These are phyloP conservation scores for human (Homo sapiens) DNA, from an alignment of 2,113 vertebrate species.

Conservation along the genomic window GRCh38 chr3:159102001-159102500, in stretches of 20 bases:
- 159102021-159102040: background rate
- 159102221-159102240: constrained; percentile 47
- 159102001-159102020: constrained; percentile 9
- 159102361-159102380: constrained; percentile 47
- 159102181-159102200: constrained; percentile 67
- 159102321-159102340: constrained; percentile 60
- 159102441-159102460: background rate
- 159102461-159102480: background rate
- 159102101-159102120: constrained; percentile 42
- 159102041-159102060: background rate
- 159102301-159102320: constrained; percentile 48
- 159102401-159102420: background rate
- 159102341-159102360: constrained; percentile 44
- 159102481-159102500: background rate
- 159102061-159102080: background rate
- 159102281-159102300: constrained; percentile 67
- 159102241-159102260: constrained; percentile 48
- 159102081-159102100: constrained; percentile 25
- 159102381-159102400: constrained; percentile 15
- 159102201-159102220: constrained; percentile 63
- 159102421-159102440: constrained; percentile 6
- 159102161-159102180: constrained; percentile 71
- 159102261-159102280: constrained; percentile 67
- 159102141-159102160: constrained; percentile 28
- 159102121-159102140: constrained; percentile 49